Conservation (phyloP, 2,113 vertebrate genomes). For the Rhodinocichla rosea region DNA sequence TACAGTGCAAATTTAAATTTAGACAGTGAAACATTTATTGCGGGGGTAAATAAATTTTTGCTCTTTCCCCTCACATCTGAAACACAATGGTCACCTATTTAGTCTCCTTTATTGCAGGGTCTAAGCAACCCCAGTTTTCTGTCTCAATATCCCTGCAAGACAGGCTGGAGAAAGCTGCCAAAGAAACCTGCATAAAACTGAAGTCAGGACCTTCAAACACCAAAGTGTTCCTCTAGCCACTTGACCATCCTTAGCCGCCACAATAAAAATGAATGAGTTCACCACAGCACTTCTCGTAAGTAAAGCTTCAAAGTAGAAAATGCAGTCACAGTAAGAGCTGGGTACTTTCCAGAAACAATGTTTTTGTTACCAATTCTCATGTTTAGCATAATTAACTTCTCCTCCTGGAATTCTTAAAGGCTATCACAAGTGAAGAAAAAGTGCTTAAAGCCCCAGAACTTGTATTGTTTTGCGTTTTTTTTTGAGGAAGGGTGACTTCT, state of each 20-base stretch:
- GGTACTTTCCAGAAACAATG: not conserved
- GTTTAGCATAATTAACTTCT: not conserved
- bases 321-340: not conserved
- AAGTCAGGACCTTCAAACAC: not conserved
- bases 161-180: not conserved
- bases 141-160: not conserved
- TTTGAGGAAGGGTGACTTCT: not conserved
- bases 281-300: not conserved
- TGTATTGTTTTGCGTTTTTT: fast-evolving
- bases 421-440: not conserved
- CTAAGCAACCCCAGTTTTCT: not conserved
- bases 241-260: not conserved
- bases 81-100: not conserved
- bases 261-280: not conserved
- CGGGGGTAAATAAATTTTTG: not conserved
- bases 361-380: not conserved
- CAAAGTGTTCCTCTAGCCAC: not conserved
- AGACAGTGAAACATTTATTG: not conserved
- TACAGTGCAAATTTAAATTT: not conserved
- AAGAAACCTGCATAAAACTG: not conserved
- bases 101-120: not conserved
- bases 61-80: not conserved
- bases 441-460: not conserved
- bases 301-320: not conserved
- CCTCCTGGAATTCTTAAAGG: not conserved